These are phyloP conservation scores for Otolemur crassicaudatus DNA, from an alignment of 2,797 vertebrate species.

Conservation along the genomic window DNA sequence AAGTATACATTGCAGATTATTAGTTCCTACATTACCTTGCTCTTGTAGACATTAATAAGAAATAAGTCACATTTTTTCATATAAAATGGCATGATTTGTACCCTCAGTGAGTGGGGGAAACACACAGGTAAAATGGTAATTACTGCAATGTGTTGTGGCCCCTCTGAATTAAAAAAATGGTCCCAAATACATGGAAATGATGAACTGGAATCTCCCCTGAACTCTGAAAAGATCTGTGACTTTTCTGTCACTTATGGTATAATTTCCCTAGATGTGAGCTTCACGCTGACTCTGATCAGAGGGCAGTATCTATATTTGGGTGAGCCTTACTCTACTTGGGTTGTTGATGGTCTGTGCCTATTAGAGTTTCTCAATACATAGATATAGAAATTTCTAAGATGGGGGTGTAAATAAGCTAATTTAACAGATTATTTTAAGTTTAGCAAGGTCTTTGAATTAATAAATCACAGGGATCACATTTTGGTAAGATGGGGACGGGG, in stretches of 20 bases:
- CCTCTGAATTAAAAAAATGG: too few species aligned
- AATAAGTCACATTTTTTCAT: too few species aligned
- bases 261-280: background rate
- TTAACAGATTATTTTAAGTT: conserved; percentile 12
- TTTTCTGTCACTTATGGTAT: background rate
- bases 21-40: too few species aligned
- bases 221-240: too few species aligned
- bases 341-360: background rate
- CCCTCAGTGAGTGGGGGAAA: too few species aligned
- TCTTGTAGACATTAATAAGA: too few species aligned
- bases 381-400: background rate
- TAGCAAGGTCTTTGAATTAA: background rate
- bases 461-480: background rate
- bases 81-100: too few species aligned
- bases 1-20: too few species aligned
- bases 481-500: background rate
- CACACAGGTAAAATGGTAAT: too few species aligned
- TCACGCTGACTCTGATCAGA: background rate
- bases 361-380: background rate
- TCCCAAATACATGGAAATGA: too few species aligned
- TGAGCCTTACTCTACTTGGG: background rate
- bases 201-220: too few species aligned
- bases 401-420: background rate
- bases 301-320: background rate
- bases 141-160: too few species aligned